These are phyloP conservation scores for Melanotaenia boesemani DNA, from an alignment of 2,797 vertebrate species.

Conservation along the genomic window DNA sequence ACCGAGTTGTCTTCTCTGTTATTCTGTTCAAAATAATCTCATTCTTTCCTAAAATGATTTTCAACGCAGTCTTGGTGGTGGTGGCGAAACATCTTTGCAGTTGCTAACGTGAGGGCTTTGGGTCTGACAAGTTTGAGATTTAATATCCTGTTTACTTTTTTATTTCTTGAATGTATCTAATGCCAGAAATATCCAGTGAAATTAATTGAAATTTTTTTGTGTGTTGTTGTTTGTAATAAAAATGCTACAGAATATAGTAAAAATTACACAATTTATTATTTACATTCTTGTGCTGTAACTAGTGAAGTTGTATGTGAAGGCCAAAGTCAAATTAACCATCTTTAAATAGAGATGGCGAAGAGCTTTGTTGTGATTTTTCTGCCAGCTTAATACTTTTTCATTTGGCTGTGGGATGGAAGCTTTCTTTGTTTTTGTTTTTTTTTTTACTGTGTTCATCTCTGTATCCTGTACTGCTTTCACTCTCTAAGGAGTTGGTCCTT, in stretches of 20 bases:
- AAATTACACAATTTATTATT: too few species aligned
- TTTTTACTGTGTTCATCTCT: not conserved
- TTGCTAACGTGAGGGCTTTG: constrained; percentile 19
- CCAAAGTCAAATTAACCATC: not conserved
- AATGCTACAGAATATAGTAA: not conserved
- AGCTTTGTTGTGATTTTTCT: too few species aligned
- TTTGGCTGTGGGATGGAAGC: not conserved
- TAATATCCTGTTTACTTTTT: not conserved
- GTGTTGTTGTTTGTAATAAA: not conserved
- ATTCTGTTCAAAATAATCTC: not conserved
- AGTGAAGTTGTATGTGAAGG: not conserved
- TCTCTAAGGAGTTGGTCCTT: not conserved
- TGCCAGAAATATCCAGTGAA: not conserved
- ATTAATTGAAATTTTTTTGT: too few species aligned
- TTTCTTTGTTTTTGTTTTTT: not conserved
- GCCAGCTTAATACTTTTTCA: not conserved
- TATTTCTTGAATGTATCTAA: not conserved
- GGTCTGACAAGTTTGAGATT: constrained; percentile 1
- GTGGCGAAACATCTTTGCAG: constrained; percentile 27
- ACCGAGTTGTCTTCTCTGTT: not conserved
- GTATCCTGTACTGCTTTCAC: not conserved
- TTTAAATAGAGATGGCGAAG: too few species aligned
- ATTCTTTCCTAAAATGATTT: constrained; percentile 7
- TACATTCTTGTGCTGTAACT: not conserved
- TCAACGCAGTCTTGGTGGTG: constrained; percentile 14